These are phyloP conservation scores for Aurelia aurita complex sp. Pacific DNA, from an alignment of 30 jellyfish, hydroid and myxozoan species.

Conservation along the genomic window DNA sequence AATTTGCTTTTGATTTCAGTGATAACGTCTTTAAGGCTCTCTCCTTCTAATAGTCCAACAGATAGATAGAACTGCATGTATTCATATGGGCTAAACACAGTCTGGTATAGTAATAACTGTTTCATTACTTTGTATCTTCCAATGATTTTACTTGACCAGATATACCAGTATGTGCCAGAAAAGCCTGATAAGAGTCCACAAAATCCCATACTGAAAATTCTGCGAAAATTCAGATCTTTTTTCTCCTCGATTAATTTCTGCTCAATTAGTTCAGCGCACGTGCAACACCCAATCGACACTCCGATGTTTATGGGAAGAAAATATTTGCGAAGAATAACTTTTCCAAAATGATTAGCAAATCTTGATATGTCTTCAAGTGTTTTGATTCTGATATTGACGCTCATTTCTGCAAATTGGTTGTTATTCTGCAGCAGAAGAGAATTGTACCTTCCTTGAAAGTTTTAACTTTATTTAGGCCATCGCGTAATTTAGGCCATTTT, in stretches of 20 bases:
- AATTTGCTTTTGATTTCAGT: conserved; percentile 46
- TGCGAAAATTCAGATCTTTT: conserved; percentile 13
- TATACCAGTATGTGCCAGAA: conserved; percentile 53
- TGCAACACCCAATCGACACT: conserved; percentile 61
- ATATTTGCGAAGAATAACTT: conserved; percentile 24
- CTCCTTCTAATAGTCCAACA: conserved; percentile 64
- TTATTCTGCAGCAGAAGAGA: too few relatives aligned
- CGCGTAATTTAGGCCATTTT: too few relatives aligned
- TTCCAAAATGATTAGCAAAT: conserved; percentile 41
- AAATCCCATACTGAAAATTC: conserved; percentile 53
- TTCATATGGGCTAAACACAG: conserved; percentile 52
- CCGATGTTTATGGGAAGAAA: conserved; percentile 36
- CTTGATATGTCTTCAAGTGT: conserved; percentile 49
- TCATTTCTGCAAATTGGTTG: conserved; percentile 10
- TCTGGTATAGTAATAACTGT: conserved; percentile 46
- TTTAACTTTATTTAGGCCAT: too few relatives aligned
- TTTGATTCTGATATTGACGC: conserved; percentile 44
- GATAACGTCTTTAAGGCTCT: conserved; percentile 43
- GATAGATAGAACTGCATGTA: conserved; percentile 59
- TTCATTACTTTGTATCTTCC: conserved; percentile 45
- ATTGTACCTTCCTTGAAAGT: too few relatives aligned
- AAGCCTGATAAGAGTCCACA: conserved; percentile 71
- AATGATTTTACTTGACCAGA: conserved; percentile 32
- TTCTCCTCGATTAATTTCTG: conserved; percentile 42
- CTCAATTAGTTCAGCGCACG: conserved; percentile 66